Evolutionary conservation across 2,113 vertebrate genomes (phyloP), one percentile per base, ranked within the genome.

Genomic region (Eleginops maclovinus): DNA sequence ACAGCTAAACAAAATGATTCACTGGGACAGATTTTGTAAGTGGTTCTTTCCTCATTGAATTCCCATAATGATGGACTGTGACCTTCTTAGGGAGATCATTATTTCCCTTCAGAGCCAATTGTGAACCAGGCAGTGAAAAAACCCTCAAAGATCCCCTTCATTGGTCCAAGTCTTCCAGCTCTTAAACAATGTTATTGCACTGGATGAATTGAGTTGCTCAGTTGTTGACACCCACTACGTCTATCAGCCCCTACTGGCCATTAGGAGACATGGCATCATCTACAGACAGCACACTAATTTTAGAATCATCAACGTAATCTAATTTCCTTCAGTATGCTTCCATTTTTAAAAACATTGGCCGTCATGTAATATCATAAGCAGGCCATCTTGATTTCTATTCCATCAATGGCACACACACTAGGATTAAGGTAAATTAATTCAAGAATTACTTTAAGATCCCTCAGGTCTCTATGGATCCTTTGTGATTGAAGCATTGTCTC

Each of bases 351-450:
- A 40, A 62, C 36, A 83, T 85, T 40, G 64, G 26, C 36, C 51
- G 51, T 77, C 28, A 40, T 80, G 63, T 60, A 83, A 75, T 75
- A 70, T 79, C 55, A 88, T 85, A 76, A 77, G 62, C 43, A 60
- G 69, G 50, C 69, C 74, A 77, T 50, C 77, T 73, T 75, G 70
- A 74, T 58, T 83, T 75, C 59, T 61, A 40, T 60, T 82, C 59
- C 77, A 53, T 78, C 77, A 64, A 63, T 44, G 47, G 28, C 49
- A 70, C 22, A 72, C 28, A 36, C 55, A 19, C 24, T 17, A 75
- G 73, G 55, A 83, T 82, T 76, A 72, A 67, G 70, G 77, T 84
- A 74, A 81, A 89, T 83, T 76, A 80, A 85, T 60, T 47, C 43
- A 19, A 9, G 50, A 67, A 79, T 73, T 65, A 68, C 58, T 69